A percentile compares a stretch with the other conserved stretches of the same genome.
These are phyloP conservation scores for Drosophila greeni DNA, from an alignment of 2,888 invertebrate species.

Conservation along the genomic window DNA sequence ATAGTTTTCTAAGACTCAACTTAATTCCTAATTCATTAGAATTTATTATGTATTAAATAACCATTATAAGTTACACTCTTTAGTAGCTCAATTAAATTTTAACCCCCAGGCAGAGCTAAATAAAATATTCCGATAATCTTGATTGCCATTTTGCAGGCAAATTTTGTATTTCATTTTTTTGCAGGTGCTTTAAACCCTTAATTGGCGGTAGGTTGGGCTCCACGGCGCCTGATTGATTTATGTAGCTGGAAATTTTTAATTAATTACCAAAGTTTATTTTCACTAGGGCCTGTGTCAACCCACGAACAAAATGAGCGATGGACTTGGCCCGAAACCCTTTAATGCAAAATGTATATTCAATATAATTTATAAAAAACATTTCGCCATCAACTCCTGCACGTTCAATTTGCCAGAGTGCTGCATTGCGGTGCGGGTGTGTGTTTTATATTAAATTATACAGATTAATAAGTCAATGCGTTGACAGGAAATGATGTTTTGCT, in stretches of 20 bases:
- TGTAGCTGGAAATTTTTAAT: constrained; percentile 63
- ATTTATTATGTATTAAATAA: neutral
- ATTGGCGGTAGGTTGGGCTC: constrained; percentile 31
- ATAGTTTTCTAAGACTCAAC: too few relatives aligned
- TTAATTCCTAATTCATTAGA: neutral
- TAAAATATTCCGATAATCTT: neutral
- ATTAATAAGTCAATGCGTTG: constrained; percentile 68
- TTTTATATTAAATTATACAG: constrained; percentile 28
- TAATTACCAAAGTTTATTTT: constrained; percentile 68
- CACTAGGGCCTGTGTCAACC: constrained; percentile 55
- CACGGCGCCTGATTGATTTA: constrained; percentile 60
- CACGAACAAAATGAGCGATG: constrained; percentile 54
- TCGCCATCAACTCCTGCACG: constrained; percentile 45
- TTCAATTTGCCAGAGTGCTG: constrained; percentile 56
- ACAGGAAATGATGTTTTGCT: constrained; percentile 43
- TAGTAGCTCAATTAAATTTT: neutral
- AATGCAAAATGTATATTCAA: constrained; percentile 60
- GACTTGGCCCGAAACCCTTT: constrained; percentile 33
- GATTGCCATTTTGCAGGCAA: neutral
- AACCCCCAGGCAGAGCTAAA: neutral
- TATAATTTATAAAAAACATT: constrained; percentile 64
- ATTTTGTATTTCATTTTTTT: constrained; percentile 8
- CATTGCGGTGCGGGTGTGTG: neutral
- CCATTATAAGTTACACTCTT: neutral
- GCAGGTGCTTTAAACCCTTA: constrained; percentile 51